Conservation (phyloP, 2,888 invertebrate species). For the Cheilosia impressa region DNA sequence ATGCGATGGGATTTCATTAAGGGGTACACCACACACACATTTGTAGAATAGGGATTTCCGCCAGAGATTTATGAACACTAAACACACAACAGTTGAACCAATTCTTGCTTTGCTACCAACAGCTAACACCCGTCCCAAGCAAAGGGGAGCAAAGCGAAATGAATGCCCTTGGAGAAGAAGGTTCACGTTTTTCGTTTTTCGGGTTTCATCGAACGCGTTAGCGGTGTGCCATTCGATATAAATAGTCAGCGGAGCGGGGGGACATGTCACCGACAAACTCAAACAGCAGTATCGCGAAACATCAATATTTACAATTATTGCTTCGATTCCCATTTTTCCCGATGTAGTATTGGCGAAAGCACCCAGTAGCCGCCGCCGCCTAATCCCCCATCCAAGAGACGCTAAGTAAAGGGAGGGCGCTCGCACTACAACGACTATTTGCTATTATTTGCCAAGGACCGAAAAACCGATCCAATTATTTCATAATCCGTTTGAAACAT, state of each 20-base stretch:
- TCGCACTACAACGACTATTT: conserved; percentile 36
- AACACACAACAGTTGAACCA: conserved; percentile 58
- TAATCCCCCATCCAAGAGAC: conserved; percentile 44
- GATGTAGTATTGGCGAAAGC: conserved; percentile 42
- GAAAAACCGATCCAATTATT: conserved; percentile 72
- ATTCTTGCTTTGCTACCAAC: conserved; percentile 27
- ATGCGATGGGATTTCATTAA: conserved; percentile 68
- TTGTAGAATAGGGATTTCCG: conserved; percentile 55
- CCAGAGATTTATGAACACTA: conserved; percentile 69
- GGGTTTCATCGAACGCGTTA: conserved; percentile 54
- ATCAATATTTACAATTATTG: conserved; percentile 72
- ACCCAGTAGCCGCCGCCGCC: conserved; percentile 10
- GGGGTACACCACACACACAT: conserved; percentile 36
- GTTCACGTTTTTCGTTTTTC: conserved; percentile 10
- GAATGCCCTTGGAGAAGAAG: conserved; percentile 44
- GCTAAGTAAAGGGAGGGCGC: background rate
- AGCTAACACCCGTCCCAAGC: background rate
- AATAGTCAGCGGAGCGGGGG: background rate
- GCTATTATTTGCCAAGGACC: conserved; percentile 56
- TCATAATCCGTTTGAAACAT: conserved; percentile 74
- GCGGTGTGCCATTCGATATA: conserved; percentile 45
- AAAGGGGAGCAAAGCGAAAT: conserved; percentile 29
- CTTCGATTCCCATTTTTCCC: conserved; percentile 45
- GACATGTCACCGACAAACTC: conserved; percentile 4
- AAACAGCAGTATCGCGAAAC: conserved; percentile 50